phyloP scores from a whole-genome alignment of 2,888 invertebrate species.

The Cylloceria caligata region DNA sequence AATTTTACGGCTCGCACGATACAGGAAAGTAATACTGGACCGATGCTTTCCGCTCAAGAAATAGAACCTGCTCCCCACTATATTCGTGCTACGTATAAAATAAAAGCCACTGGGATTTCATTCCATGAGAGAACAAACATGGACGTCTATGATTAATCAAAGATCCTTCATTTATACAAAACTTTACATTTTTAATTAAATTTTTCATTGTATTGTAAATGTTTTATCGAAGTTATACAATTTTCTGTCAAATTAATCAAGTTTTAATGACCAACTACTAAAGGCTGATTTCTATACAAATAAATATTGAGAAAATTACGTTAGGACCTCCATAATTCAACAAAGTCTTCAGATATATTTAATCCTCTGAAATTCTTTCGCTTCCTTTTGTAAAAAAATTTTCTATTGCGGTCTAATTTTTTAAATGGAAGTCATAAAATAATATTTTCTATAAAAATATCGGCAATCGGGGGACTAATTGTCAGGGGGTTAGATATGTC shows the following conservation, averaged over 20 bases:
- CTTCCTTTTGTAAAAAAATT: too few species aligned
- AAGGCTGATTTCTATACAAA: too few species aligned
- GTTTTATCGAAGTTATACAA: background rate
- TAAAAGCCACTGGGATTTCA: constrained; percentile 34
- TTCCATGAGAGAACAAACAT: background rate
- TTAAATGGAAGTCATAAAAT: too few species aligned
- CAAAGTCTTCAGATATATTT: too few species aligned
- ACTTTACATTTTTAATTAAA: background rate
- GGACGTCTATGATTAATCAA: background rate
- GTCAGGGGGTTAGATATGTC: too few species aligned
- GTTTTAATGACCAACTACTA: too few species aligned
- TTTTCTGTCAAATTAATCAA: background rate
- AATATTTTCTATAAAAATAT: too few species aligned
- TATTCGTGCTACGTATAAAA: constrained; percentile 3
- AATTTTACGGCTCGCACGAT: constrained; percentile 39
- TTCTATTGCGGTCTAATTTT: too few species aligned
- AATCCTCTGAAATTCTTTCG: too few species aligned
- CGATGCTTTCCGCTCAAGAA: constrained; percentile 8
- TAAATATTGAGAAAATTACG: too few species aligned
- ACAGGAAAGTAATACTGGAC: constrained; percentile 9
- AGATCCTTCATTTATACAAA: background rate
- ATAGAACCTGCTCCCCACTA: background rate
- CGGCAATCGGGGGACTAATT: too few species aligned
- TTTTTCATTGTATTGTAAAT: background rate
- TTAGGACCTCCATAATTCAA: too few species aligned